Percentiles rank a stretch among this genome's conserved stretches.
phyloP scores from a whole-genome alignment of 2,888 invertebrate species.

The Ditula angustiorana region DNA sequence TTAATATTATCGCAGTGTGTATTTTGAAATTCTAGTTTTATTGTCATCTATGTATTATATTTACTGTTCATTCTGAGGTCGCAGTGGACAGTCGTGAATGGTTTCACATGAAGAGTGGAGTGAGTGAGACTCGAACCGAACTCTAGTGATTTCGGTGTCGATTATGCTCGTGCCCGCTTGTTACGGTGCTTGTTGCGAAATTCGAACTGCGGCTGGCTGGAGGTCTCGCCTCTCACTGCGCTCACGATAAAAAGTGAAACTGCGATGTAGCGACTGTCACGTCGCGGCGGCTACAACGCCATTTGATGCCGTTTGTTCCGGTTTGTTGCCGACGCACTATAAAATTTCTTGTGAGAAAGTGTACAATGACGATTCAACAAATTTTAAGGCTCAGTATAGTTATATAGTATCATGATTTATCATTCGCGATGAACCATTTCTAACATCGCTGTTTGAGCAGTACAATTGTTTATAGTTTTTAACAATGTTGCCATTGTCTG shows the following conservation, averaged over 20 bases:
- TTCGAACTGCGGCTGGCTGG: constrained; percentile 73
- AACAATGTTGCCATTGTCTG: constrained; percentile 78
- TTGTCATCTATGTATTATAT: background rate
- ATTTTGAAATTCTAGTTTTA: background rate
- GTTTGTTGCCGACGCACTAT: constrained; percentile 50
- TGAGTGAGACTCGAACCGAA: constrained; percentile 12
- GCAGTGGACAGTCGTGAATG: background rate
- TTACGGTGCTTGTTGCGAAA: constrained; percentile 78
- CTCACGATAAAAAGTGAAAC: constrained; percentile 83
- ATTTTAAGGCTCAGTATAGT: background rate
- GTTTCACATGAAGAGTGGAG: constrained; percentile 4
- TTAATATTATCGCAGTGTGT: background rate
- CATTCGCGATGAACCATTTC: background rate
- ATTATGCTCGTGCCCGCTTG: constrained; percentile 59
- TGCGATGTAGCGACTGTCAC: constrained; percentile 73
- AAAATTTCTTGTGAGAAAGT: constrained; percentile 30
- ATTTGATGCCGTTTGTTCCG: constrained; percentile 78
- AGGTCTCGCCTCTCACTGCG: constrained; percentile 81
- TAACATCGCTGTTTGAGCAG: background rate
- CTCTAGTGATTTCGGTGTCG: constrained; percentile 56
- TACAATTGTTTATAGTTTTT: constrained; percentile 69
- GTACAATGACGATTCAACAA: constrained; percentile 7
- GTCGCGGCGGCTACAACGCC: constrained; percentile 57
- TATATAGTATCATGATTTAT: background rate
- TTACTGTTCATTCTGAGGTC: background rate